Evolutionary conservation across 2,888 invertebrate species (phyloP).

Genomic region (Drosophila aldrichi): DNA sequence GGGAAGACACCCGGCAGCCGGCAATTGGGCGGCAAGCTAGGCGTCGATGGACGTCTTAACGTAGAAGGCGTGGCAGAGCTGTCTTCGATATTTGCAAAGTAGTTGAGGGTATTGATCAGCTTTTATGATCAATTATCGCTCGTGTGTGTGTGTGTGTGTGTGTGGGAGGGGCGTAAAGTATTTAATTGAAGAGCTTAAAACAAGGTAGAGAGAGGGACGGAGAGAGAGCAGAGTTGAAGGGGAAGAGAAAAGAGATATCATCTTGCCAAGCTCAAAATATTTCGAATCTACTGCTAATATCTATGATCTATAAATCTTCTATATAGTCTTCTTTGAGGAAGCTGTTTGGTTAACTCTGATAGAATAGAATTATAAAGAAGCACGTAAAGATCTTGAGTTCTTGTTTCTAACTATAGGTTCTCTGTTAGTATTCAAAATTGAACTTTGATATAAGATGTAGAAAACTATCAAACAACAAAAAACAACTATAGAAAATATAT

Average conservation of each 20-base stretch:
- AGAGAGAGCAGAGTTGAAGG: too few relatives aligned
- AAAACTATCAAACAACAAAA: too few relatives aligned
- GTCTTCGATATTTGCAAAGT: conserved; percentile 17
- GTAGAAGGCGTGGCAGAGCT: not conserved
- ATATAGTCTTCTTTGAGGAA: not conserved
- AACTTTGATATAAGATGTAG: too few relatives aligned
- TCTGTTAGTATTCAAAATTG: not conserved
- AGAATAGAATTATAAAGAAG: not conserved
- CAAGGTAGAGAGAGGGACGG: not conserved
- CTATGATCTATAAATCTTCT: too few relatives aligned
- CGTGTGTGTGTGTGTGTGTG: not conserved
- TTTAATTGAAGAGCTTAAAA: not conserved
- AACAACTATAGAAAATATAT: too few relatives aligned
- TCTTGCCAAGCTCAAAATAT: too few relatives aligned
- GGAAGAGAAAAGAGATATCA: too few relatives aligned
- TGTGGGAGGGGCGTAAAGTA: not conserved
- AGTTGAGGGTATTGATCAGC: conserved; percentile 15
- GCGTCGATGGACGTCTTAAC: not conserved
- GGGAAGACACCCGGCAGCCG: conserved; percentile 14
- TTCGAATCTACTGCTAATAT: too few relatives aligned
- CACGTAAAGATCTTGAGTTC: not conserved
- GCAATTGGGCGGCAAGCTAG: conserved; percentile 2
- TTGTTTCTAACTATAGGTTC: not conserved
- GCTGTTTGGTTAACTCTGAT: too few relatives aligned
- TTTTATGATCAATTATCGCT: conserved; percentile 34